A percentile compares a stretch with the other conserved stretches of the same genome.
These are phyloP conservation scores for Chionodraco myersi DNA, from an alignment of 2,113 vertebrate genomes.

Conservation along the genomic window DNA sequence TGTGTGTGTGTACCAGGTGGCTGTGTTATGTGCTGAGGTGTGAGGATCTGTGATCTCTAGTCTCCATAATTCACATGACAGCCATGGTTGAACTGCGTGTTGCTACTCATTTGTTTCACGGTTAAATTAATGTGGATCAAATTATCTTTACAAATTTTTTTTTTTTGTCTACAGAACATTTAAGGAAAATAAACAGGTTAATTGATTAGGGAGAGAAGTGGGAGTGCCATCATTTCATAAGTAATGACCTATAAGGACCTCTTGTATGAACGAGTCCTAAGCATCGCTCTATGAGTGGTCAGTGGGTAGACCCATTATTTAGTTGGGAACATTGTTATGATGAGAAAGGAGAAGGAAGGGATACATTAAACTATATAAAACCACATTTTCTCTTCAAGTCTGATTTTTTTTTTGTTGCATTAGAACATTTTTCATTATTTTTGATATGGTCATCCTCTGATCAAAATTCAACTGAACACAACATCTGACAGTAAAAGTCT, in stretches of 20 bases:
- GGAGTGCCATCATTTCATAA: neutral
- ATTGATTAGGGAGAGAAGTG: neutral
- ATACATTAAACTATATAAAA: no score
- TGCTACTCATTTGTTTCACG: neutral
- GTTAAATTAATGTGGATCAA: constrained; percentile 1
- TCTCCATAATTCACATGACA: constrained; percentile 13
- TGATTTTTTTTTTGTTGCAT: no score
- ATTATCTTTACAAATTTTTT: neutral
- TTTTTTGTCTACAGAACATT: no score
- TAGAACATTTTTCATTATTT: no score
- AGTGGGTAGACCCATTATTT: neutral
- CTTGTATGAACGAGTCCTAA: neutral
- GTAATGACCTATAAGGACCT: neutral
- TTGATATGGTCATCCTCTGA: no score
- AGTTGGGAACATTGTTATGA: neutral
- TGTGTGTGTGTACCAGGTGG: constrained; percentile 3
- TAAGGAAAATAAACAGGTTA: no score
- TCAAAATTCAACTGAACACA: no score
- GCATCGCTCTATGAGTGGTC: neutral
- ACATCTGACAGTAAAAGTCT: no score
- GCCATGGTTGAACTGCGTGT: neutral
- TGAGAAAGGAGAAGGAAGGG: neutral
- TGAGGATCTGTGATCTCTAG: constrained; percentile 4
- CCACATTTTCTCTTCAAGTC: no score
- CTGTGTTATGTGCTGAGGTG: neutral